Conservation (phyloP, 2,888 invertebrate genomes). For the Tillus elongatus region DNA sequence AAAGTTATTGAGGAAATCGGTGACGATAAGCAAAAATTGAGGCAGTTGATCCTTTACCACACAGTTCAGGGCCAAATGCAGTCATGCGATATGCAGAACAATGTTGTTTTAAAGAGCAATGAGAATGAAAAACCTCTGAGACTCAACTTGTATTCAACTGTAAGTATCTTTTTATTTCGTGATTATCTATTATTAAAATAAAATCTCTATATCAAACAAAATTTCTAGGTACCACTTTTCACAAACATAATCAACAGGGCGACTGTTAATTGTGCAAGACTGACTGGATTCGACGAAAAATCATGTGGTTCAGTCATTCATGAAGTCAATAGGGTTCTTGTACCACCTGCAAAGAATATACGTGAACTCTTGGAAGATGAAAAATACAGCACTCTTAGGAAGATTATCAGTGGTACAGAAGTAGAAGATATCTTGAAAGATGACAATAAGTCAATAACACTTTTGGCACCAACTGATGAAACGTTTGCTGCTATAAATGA, state of each 20-base stretch:
- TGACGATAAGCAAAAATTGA: constrained; percentile 42
- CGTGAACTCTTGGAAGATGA: constrained; percentile 44
- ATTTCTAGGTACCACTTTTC: constrained; percentile 45
- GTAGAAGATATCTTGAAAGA: constrained; percentile 43
- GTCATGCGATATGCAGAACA: constrained; percentile 49
- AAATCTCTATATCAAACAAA: constrained; percentile 3
- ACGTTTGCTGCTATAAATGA: constrained; percentile 46
- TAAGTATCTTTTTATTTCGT: constrained; percentile 31
- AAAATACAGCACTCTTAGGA: constrained; percentile 41
- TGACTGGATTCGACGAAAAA: constrained; percentile 52
- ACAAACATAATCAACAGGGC: constrained; percentile 50
- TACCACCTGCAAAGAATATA: constrained; percentile 45
- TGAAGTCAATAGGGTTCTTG: constrained; percentile 51
- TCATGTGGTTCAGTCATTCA: constrained; percentile 61
- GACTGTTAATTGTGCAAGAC: constrained; percentile 58
- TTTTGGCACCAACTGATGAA: constrained; percentile 51
- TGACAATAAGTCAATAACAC: constrained; percentile 44
- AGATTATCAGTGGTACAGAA: constrained; percentile 42
- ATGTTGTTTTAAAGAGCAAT: constrained; percentile 45
- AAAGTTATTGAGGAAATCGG: constrained; percentile 37
- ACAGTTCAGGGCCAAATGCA: constrained; percentile 48
- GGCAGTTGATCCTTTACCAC: constrained; percentile 55
- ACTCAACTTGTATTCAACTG: constrained; percentile 52
- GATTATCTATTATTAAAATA: neutral
- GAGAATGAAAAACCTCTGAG: constrained; percentile 43